A percentile compares a stretch with the other conserved stretches of the same genome.
Conservation (phyloP, 1,140 invertebrate genomes). For the Aphaenogaster rudis region DNA sequence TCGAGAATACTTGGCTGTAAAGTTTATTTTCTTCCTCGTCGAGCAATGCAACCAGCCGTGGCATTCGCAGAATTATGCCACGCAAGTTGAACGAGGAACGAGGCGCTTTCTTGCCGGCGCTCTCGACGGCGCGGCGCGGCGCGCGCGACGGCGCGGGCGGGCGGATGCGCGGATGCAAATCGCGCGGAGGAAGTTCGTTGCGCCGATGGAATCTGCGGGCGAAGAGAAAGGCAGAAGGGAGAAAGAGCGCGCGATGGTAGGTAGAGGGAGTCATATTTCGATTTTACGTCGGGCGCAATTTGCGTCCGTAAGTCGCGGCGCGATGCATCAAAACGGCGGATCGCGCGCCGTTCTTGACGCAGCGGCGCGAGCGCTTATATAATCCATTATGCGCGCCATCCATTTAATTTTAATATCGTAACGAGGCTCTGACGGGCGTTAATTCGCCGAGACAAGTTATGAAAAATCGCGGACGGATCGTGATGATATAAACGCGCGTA, state of each 20-base stretch:
- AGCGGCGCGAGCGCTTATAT: conserved; percentile 6
- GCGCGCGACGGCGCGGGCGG: background rate
- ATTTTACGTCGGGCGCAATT: conserved; percentile 58
- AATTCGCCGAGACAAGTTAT: conserved; percentile 26
- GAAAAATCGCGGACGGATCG: conserved; percentile 37
- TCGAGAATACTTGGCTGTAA: conserved; percentile 50
- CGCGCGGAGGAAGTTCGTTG: conserved; percentile 42
- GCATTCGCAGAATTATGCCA: conserved; percentile 57
- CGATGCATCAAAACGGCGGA: conserved; percentile 44
- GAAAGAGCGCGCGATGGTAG: background rate
- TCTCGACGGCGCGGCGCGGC: background rate
- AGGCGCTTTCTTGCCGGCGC: conserved; percentile 36
- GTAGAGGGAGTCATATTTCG: conserved; percentile 41
- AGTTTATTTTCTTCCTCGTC: conserved; percentile 62
- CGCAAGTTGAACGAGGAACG: conserved; percentile 54
- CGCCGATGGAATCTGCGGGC: conserved; percentile 33
- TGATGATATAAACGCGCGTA: conserved; percentile 10
- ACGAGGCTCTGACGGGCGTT: conserved; percentile 27
- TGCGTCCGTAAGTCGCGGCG: conserved; percentile 47
- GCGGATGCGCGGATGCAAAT: conserved; percentile 57
- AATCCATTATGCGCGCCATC: conserved; percentile 52
- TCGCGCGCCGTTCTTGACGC: conserved; percentile 31
- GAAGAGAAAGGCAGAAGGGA: background rate
- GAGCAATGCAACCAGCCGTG: conserved; percentile 55
- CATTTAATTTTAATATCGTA: conserved; percentile 58